Percentiles rank a stretch among this genome's conserved stretches.
Conservation (phyloP, 92 coral and sea anemone species). For the Parazoanthus swiftii region DNA sequence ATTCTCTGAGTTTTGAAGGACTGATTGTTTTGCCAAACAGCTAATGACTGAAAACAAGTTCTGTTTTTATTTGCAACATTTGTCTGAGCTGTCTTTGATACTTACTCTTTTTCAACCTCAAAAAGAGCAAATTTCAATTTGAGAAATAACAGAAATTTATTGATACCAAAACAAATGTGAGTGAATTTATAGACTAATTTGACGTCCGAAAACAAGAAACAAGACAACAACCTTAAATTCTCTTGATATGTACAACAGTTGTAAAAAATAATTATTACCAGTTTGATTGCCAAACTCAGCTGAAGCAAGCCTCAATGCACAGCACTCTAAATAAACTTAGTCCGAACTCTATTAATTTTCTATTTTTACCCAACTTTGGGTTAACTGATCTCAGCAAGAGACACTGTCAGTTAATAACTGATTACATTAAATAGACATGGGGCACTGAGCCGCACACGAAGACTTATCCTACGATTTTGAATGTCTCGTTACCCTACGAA, state of each 20-base stretch:
- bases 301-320: conserved; percentile 14
- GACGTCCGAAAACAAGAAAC: conserved; percentile 1
- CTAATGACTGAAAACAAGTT: not conserved
- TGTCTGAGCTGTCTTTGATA: not conserved
- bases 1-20: not conserved
- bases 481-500: conserved; percentile 59
- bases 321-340: not conserved
- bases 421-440: conserved; percentile 21
- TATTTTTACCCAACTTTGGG: not conserved
- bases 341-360: not conserved
- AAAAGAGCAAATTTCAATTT: not conserved
- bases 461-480: conserved; percentile 47
- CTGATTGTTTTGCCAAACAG: conserved; percentile 6
- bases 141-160: not conserved
- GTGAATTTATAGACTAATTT: not conserved
- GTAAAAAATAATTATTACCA: conserved; percentile 1
- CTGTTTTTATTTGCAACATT: conserved; percentile 5
- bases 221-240: not conserved
- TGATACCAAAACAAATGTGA: not conserved
- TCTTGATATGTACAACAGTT: conserved; percentile 39
- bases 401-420: not conserved
- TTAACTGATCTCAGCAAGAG: not conserved
- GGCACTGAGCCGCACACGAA: not conserved
- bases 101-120: not conserved
- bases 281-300: not conserved